A percentile compares a stretch with the other conserved stretches of the same genome.
phyloP scores from a whole-genome alignment of 2,797 vertebrate genomes.

The Momotus momota region DNA sequence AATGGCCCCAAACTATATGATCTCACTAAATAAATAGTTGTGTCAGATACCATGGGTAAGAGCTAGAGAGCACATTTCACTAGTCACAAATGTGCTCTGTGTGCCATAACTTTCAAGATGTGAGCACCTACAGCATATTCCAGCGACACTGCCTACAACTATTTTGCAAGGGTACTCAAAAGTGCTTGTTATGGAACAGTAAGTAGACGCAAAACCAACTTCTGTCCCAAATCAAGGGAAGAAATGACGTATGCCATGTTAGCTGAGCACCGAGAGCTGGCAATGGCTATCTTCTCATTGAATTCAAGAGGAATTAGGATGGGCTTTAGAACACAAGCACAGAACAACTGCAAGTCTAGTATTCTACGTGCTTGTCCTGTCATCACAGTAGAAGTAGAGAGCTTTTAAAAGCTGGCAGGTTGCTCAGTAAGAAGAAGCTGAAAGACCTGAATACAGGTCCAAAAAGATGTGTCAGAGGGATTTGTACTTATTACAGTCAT shows the following conservation, averaged over 20 bases:
- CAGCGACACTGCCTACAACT: background rate
- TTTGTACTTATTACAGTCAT: background rate
- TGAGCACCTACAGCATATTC: background rate
- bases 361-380: background rate
- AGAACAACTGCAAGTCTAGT: background rate
- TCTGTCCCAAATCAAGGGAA: background rate
- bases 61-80: background rate
- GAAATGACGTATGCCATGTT: background rate
- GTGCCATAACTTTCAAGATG: background rate
- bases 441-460: background rate
- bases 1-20: accelerated
- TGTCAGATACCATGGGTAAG: background rate
- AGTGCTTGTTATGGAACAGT: background rate
- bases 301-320: background rate
- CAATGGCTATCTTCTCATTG: background rate
- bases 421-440: background rate
- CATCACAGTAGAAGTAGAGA: background rate
- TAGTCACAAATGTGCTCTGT: background rate
- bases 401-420: background rate
- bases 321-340: background rate
- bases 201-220: background rate
- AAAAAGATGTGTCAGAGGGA: background rate
- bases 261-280: background rate
- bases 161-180: background rate
- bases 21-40: background rate